phyloP scores from a whole-genome alignment of 2,888 invertebrate genomes.

The Watsonalla cultraria region DNA sequence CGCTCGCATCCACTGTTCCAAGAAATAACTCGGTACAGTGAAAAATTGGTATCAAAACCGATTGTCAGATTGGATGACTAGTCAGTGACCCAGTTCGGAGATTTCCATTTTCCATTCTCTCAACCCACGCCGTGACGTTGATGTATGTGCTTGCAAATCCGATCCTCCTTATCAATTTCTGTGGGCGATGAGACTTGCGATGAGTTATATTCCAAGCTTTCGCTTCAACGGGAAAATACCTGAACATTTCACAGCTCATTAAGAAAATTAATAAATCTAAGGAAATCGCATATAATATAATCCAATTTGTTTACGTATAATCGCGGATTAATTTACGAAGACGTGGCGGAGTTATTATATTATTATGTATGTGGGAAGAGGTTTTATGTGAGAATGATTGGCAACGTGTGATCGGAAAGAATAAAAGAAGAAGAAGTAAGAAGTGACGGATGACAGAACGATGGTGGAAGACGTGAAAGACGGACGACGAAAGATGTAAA shows the following conservation, averaged over 20 bases:
- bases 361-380: too few relatives aligned
- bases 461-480: too few relatives aligned
- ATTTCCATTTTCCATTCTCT: conserved; percentile 12
- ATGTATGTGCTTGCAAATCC: conserved; percentile 15
- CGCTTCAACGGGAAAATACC: neutral
- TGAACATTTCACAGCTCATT: neutral
- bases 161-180: neutral
- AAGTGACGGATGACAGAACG: too few relatives aligned
- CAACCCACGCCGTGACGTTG: conserved; percentile 12
- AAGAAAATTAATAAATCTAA: neutral
- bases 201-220: neutral
- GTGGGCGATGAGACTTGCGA: neutral
- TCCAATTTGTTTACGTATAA: too few relatives aligned
- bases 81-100: conserved; percentile 7
- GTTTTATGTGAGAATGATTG: too few relatives aligned
- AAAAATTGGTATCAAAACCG: conserved; percentile 12
- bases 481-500: too few relatives aligned
- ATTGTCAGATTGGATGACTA: conserved; percentile 12
- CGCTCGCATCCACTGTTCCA: conserved; percentile 12
- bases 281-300: too few relatives aligned
- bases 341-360: too few relatives aligned
- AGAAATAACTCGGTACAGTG: conserved; percentile 9
- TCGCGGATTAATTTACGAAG: too few relatives aligned
- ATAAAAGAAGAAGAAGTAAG: too few relatives aligned
- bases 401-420: too few relatives aligned